Percentiles rank a stretch among this genome's conserved stretches.
Evolutionary conservation across 2,888 invertebrate species (phyloP).

Genomic region (Drosophila stalkeri): DNA sequence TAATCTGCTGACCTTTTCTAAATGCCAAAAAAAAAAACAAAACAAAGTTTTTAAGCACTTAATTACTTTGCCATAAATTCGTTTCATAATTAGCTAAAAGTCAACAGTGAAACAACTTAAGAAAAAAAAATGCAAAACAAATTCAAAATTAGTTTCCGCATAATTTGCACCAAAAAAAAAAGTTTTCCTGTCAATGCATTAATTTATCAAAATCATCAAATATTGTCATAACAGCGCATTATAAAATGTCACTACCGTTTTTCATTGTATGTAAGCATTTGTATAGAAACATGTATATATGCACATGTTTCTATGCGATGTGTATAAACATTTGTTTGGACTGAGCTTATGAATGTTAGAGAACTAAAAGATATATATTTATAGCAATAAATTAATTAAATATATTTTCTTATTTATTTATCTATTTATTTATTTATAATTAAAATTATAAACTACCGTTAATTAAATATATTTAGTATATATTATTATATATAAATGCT

Average conservation of each 20-base stretch:
- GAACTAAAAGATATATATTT: neutral
- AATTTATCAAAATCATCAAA: conserved; percentile 33
- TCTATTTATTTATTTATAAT: neutral
- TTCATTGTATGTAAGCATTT: neutral
- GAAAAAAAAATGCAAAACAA: conserved; percentile 9
- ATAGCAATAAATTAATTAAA: too few relatives aligned
- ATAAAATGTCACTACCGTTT: conserved; percentile 1
- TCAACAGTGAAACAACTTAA: neutral
- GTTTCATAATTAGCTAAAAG: conserved; percentile 41
- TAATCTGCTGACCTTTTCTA: neutral
- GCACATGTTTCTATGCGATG: neutral
- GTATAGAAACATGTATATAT: conserved; percentile 1
- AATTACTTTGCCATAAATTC: conserved; percentile 31
- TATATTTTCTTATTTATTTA: too few relatives aligned
- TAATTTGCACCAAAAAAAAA: conserved; percentile 36
- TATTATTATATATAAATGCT: neutral
- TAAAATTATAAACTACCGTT: neutral
- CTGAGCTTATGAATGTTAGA: neutral
- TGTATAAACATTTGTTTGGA: neutral
- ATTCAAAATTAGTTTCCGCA: conserved; percentile 54
- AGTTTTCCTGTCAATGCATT: conserved; percentile 46
- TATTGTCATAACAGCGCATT: neutral
- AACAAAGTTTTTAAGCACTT: conserved; percentile 13
- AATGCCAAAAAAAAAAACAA: neutral
- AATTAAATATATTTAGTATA: too few relatives aligned